phyloP scores from a whole-genome alignment of 2,797 vertebrate genomes.

The Micromesistius poutassou region DNA sequence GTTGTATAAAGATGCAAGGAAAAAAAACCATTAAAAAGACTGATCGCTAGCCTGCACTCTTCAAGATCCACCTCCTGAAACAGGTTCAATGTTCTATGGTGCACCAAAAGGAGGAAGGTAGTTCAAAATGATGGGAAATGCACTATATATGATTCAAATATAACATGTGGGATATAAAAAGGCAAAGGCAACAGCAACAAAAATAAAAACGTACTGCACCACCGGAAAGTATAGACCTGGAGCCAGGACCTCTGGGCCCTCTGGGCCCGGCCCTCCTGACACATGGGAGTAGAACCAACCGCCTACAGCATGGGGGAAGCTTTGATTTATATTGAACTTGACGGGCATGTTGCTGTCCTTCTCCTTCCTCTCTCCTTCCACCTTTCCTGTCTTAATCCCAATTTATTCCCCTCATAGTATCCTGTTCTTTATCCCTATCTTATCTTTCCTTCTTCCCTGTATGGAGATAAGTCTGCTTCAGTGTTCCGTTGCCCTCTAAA shows the following conservation, averaged over 20 bases:
- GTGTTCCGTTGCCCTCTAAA: background rate
- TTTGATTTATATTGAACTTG: background rate
- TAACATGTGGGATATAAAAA: background rate
- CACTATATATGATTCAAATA: too few species aligned
- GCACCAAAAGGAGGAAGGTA: background rate
- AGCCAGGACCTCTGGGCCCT: background rate
- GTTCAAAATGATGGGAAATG: background rate
- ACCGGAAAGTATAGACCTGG: background rate
- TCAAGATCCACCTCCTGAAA: too few species aligned
- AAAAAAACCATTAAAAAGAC: too few species aligned
- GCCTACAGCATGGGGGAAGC: background rate
- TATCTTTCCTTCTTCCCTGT: background rate
- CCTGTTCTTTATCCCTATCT: background rate
- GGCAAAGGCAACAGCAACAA: background rate
- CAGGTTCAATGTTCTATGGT: too few species aligned
- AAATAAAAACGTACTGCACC: background rate
- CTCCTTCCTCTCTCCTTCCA: background rate
- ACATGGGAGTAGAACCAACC: background rate
- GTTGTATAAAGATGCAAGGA: too few species aligned
- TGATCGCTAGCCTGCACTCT: too few species aligned
- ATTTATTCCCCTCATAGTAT: background rate
- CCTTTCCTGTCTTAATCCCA: background rate
- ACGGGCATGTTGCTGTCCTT: background rate
- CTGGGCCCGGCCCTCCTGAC: background rate
- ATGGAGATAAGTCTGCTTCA: background rate